phyloP scores from a whole-genome alignment of 2,113 vertebrate genomes.

The Barbus barbus region DNA sequence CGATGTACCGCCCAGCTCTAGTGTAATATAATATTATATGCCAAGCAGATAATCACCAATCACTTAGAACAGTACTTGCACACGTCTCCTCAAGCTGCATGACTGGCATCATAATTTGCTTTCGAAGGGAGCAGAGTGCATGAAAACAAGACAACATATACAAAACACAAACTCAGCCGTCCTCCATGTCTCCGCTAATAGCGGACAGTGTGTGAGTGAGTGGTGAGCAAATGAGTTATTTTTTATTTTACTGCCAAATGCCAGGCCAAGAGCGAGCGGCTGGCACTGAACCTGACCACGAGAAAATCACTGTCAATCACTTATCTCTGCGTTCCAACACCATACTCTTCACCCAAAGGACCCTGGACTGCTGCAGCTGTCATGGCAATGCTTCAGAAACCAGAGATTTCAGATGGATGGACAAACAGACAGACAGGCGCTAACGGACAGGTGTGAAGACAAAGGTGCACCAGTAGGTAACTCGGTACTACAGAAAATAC shows the following conservation, averaged over 20 bases:
- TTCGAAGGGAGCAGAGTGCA: too few species aligned
- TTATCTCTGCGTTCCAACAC: slow-evolving; percentile 42
- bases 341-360: slow-evolving; percentile 21
- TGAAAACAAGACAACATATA: too few species aligned
- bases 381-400: slow-evolving; percentile 17
- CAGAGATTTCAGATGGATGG: slow-evolving; percentile 1
- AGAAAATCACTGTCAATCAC: slow-evolving; percentile 51
- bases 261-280: background rate
- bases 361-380: slow-evolving; percentile 13
- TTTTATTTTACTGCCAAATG: background rate
- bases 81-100: too few species aligned
- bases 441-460: slow-evolving; percentile 29
- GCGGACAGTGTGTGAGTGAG: background rate
- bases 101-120: too few species aligned
- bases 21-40: too few species aligned
- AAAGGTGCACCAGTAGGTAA: background rate
- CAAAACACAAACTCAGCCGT: too few species aligned
- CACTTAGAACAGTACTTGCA: too few species aligned
- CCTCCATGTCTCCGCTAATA: too few species aligned
- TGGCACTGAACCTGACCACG: background rate
- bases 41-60: too few species aligned
- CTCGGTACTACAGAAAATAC: background rate
- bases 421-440: background rate
- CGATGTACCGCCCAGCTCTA: too few species aligned
- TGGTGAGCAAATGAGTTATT: background rate